These are phyloP conservation scores for Ormyrus labotus DNA, from an alignment of 2,888 invertebrate species.

Conservation along the genomic window DNA sequence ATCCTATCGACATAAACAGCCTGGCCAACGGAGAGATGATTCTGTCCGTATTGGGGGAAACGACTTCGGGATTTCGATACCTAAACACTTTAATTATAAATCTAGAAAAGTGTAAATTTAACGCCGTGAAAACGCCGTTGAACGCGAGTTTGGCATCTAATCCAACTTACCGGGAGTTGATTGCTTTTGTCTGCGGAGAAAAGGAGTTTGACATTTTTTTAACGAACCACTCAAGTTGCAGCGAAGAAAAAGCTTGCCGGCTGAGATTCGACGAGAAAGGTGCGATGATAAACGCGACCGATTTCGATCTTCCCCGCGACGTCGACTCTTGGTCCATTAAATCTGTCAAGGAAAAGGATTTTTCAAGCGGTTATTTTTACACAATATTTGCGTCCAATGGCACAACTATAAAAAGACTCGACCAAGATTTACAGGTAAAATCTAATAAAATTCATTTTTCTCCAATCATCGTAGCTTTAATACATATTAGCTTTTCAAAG, in stretches of 20 bases:
- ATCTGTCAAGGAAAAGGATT: conserved; percentile 12
- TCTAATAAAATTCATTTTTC: not conserved
- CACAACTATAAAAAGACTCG: not conserved
- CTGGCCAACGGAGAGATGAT: conserved; percentile 29
- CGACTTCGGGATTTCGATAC: not conserved
- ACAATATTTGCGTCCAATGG: not conserved
- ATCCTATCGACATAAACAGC: conserved; percentile 4
- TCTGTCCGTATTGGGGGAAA: not conserved
- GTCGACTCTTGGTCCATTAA: conserved; percentile 6
- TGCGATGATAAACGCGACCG: not conserved
- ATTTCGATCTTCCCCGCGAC: not conserved
- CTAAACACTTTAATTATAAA: conserved; percentile 1
- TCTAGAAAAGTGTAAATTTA: not conserved
- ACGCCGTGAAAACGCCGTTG: too few species aligned
- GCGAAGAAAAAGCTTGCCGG: not conserved
- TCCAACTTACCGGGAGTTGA: not conserved
- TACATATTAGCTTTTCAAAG: not conserved
- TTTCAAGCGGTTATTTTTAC: conserved; percentile 22
- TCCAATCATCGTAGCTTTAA: not conserved
- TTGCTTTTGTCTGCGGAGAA: not conserved
- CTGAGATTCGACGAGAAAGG: not conserved
- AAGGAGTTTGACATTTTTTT: conserved; percentile 31
- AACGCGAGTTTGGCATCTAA: too few species aligned
- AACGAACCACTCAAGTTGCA: not conserved
- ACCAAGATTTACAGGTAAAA: conserved; percentile 21